These are phyloP conservation scores for Antrozous pallidus DNA, from an alignment of 2,797 vertebrate species.

Conservation along the genomic window DNA sequence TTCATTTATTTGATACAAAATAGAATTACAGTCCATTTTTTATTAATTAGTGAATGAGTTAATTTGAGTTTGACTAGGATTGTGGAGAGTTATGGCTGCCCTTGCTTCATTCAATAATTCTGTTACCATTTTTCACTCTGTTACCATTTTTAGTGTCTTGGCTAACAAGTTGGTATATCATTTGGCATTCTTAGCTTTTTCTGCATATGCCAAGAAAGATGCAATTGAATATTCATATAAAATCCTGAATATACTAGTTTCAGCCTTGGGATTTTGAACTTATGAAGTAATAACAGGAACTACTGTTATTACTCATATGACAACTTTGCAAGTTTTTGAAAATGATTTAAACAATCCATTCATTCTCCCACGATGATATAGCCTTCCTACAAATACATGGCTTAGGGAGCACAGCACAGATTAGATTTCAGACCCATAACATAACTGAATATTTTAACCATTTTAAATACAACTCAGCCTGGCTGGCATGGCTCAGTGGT, in stretches of 20 bases:
- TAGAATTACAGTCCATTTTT: background rate
- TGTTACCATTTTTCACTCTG: background rate
- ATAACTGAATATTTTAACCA: background rate
- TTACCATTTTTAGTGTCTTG: background rate
- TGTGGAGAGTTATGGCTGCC: background rate
- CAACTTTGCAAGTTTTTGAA: background rate
- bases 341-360: background rate
- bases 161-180: background rate
- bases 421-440: background rate
- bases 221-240: background rate
- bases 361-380: background rate
- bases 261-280: background rate
- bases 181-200: slow-evolving; percentile 6
- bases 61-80: background rate
- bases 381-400: background rate
- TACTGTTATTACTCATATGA: background rate
- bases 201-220: background rate
- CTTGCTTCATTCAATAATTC: background rate
- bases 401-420: background rate
- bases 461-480: background rate
- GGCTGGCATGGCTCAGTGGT: too few species aligned
- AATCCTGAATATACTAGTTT: background rate
- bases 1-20: background rate
- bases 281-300: background rate
- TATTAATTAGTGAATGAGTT: background rate